Conservation (phyloP, 2,113 vertebrate genomes). For the Polyodon spathula region DNA sequence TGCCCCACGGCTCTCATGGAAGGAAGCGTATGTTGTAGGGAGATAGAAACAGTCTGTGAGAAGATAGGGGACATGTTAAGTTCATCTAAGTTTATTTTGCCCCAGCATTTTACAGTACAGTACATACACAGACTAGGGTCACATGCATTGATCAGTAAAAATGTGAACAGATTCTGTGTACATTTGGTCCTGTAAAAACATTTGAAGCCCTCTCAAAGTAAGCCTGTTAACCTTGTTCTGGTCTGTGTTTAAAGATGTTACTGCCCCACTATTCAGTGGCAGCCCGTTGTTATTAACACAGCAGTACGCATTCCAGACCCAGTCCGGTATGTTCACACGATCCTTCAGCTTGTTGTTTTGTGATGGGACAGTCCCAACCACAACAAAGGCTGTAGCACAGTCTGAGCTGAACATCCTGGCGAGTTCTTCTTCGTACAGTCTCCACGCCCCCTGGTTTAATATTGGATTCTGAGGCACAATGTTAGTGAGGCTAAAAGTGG, state of each 20-base stretch:
- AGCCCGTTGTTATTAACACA: conserved; percentile 44
- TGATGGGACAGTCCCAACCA: conserved; percentile 53
- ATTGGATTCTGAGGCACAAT: conserved; percentile 54
- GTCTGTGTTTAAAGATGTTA: conserved; percentile 45
- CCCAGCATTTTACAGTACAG: too few relatives aligned
- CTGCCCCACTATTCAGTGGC: conserved; percentile 40
- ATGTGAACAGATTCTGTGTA: too few relatives aligned
- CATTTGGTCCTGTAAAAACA: conserved; percentile 35
- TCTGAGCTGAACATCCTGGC: conserved; percentile 31
- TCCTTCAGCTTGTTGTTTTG: conserved; percentile 45
- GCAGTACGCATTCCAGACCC: conserved; percentile 59
- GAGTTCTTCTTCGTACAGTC: conserved; percentile 42
- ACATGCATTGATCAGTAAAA: too few relatives aligned
- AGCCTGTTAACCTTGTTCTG: conserved; percentile 38
- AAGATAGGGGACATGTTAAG: too few relatives aligned
- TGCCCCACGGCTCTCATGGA: too few relatives aligned
- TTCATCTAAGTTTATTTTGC: too few relatives aligned
- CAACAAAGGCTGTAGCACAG: conserved; percentile 45
- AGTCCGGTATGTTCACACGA: conserved; percentile 55
- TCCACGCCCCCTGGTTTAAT: conserved; percentile 54
- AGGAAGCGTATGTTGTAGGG: too few relatives aligned
- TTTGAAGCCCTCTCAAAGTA: conserved; percentile 34
- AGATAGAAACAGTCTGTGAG: too few relatives aligned
- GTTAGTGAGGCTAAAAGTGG: conserved; percentile 58
- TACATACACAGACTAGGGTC: too few relatives aligned